These are phyloP conservation scores for Exaiptasia diaphana DNA, from an alignment of 64 coral and sea anemone genomes.

Conservation along the genomic window DNA sequence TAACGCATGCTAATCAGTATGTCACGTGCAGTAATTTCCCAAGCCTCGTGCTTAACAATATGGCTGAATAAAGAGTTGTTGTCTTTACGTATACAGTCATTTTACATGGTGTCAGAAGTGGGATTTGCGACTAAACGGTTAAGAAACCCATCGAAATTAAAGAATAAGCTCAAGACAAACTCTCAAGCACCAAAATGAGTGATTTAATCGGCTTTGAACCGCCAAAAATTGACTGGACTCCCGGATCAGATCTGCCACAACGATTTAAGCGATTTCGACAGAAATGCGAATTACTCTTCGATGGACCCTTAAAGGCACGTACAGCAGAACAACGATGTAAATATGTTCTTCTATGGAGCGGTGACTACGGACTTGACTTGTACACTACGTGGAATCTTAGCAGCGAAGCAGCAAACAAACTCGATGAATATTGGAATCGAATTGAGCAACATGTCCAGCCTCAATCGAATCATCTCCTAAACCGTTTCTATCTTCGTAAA, in stretches of 20 bases:
- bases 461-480: constrained; percentile 51
- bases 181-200: constrained; percentile 46
- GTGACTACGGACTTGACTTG: constrained; percentile 58
- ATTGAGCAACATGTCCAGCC: constrained; percentile 68
- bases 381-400: constrained; percentile 51
- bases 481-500: constrained; percentile 45
- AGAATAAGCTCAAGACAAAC: too few relatives aligned
- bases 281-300: constrained; percentile 26
- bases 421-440: constrained; percentile 43
- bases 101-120: constrained; percentile 15
- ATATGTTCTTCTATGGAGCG: constrained; percentile 56
- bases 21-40: too few relatives aligned
- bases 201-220: constrained; percentile 35
- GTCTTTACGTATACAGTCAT: too few relatives aligned
- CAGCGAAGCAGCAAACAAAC: background rate
- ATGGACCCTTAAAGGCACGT: background rate
- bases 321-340: constrained; percentile 39
- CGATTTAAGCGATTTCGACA: constrained; percentile 23
- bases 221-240: constrained; percentile 46
- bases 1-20: too few relatives aligned
- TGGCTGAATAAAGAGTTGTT: too few relatives aligned
- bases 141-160: background rate
- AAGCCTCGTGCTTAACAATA: too few relatives aligned
- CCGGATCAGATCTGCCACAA: constrained; percentile 3
- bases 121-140: constrained; percentile 1